Percentiles rank a stretch among this genome's conserved stretches.
phyloP scores from a whole-genome alignment of 2,797 vertebrate genomes.

The Masticophis lateralis region DNA sequence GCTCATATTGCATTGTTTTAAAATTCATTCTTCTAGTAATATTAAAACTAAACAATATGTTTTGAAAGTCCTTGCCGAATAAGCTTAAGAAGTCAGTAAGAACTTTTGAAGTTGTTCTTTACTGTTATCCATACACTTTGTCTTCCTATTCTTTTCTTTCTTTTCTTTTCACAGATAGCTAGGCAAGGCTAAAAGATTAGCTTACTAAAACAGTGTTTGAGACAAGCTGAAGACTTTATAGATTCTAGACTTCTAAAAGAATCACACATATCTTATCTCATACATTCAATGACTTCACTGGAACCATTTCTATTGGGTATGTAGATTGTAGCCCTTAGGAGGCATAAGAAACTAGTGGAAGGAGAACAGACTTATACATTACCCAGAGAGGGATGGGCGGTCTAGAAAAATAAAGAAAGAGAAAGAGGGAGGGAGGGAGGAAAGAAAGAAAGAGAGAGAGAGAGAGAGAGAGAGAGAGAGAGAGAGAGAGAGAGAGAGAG shows the following conservation, averaged over 20 bases:
- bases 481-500: too few species aligned
- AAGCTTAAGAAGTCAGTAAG: background rate
- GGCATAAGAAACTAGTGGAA: background rate
- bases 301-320: background rate
- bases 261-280: background rate
- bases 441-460: too few species aligned
- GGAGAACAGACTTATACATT: background rate
- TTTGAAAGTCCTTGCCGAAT: background rate
- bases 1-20: background rate
- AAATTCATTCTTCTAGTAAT: background rate
- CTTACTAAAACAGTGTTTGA: background rate
- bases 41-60: background rate
- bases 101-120: background rate
- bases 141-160: background rate
- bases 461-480: too few species aligned
- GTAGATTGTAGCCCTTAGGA: background rate
- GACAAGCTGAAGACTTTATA: background rate
- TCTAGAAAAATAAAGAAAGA: too few species aligned
- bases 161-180: background rate
- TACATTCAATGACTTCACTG: background rate
- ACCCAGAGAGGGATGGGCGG: background rate
- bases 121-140: background rate
- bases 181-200: background rate
- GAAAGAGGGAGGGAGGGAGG: too few species aligned
- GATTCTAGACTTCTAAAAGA: background rate